Evolutionary conservation across 53 echinoderm and acorn worm species (phyloP), one percentile per base, ranked within the genome.

Genomic region (Temnopleurus reevesii): DNA sequence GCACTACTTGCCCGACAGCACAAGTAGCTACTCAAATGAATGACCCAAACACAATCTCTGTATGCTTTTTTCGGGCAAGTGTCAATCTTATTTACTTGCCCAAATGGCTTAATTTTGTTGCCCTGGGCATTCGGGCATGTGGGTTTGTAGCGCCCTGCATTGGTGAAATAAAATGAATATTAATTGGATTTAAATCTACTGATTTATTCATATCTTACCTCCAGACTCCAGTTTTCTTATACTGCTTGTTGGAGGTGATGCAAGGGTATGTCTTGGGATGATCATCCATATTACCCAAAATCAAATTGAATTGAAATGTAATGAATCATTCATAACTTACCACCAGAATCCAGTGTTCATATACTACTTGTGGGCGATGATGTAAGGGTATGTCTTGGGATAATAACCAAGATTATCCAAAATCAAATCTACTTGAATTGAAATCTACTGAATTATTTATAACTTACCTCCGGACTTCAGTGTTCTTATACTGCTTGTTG

Each of bases 231-330:
- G 27, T 45, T 94, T 99, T 25, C n/a, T 71, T 9, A 99, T 56
- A 27, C 51, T 45, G 3, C 46, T 79, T 18, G 89, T 92, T 8
- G 71, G n/a, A 3, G 86, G 77, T 8, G 95, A 93, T 1, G 86
- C 61, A 3, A 89, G 55, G 6, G 86, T 79, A 55, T 95, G 90
- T 81, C 91, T 89, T 8, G 92, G 46, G 3, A 93, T 94, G 7
- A 94, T 93, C 15, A 99, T 77, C 99, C 99, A 99, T 12, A 92
- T 56, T n/a, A n/a, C n/a, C n/a, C n/a, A n/a, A n/a, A n/a, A n/a
- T n/a, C n/a, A n/a, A n/a, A n/a, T n/a, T n/a, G n/a, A n/a, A n/a
- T n/a, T n/a, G n/a, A n/a, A n/a, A n/a, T n/a, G n/a, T n/a, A n/a
- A n/a, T n/a, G n/a, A 59, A 59, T 30, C 5, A 63, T 8, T 15